Evolutionary conservation across 64 coral and sea anemone genomes (phyloP).

Genomic region (Montipora efflorescens): DNA sequence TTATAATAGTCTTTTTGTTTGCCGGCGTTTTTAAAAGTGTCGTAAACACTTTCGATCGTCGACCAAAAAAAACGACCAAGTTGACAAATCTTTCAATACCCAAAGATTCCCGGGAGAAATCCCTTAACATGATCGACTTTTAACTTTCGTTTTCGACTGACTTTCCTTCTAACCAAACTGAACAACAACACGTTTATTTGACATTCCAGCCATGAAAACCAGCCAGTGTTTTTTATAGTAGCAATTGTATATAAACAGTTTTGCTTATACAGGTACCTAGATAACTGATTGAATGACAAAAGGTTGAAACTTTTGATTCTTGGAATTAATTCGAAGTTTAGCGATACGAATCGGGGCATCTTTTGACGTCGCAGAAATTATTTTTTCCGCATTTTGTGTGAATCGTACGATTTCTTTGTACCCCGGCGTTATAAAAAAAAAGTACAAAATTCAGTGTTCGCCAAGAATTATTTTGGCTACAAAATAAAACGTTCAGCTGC

Average conservation of each 20-base stretch:
- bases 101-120: not conserved
- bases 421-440: not conserved
- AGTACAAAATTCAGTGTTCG: not conserved
- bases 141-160: no score
- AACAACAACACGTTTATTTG: not conserved
- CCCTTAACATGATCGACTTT: not conserved
- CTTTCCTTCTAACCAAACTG: not conserved
- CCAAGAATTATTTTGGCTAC: not conserved
- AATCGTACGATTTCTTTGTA: not conserved
- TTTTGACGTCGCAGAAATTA: not conserved
- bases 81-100: not conserved
- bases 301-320: not conserved
- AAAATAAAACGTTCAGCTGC: not conserved
- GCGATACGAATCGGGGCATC: not conserved
- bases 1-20: not conserved
- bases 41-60: slow-evolving; percentile 8
- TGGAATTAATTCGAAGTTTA: slow-evolving; percentile 5
- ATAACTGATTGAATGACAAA: not conserved
- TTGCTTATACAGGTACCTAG: not conserved
- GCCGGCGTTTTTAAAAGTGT: slow-evolving; percentile 6
- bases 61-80: not conserved
- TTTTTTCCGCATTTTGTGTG: not conserved
- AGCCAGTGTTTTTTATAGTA: not conserved
- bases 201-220: not conserved
- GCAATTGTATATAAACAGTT: not conserved